Evolutionary conservation across 2,113 vertebrate genomes (phyloP).

Genomic region (Lepus americanus): DNA sequence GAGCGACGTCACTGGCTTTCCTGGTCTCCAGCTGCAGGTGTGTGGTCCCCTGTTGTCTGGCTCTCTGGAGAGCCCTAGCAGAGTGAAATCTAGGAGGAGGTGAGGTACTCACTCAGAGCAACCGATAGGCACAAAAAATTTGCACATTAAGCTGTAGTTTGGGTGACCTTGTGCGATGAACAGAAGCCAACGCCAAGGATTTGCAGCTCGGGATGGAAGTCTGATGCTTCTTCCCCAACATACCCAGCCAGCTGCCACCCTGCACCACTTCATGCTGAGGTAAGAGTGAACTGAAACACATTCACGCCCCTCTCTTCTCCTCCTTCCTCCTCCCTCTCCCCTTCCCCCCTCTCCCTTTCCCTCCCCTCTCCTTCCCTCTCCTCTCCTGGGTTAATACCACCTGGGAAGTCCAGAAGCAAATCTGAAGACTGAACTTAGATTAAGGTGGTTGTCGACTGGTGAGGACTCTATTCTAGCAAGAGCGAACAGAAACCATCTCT

Average conservation of each 20-base stretch:
- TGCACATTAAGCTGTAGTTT: not conserved
- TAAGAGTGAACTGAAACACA: not conserved
- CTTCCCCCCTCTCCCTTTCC: too few relatives aligned
- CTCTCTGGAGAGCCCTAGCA: not conserved
- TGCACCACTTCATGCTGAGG: not conserved
- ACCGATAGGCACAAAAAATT: not conserved
- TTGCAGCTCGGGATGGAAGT: not conserved
- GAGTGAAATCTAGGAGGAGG: constrained; percentile 1
- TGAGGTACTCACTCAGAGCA: not conserved
- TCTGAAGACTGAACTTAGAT: not conserved
- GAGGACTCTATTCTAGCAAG: not conserved
- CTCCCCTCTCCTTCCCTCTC: not conserved
- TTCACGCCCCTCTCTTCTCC: not conserved
- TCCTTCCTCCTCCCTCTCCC: too few relatives aligned
- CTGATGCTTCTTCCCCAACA: not conserved
- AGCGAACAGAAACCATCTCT: not conserved
- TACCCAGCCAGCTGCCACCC: not conserved
- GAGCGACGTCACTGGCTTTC: not conserved
- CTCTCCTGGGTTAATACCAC: not conserved
- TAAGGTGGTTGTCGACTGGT: not conserved
- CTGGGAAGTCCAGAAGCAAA: not conserved
- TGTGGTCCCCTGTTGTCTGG: not conserved
- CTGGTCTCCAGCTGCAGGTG: not conserved
- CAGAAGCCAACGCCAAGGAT: not conserved
- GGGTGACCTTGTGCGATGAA: not conserved